Percentiles rank a stretch among this genome's conserved stretches.
Conservation (phyloP, 2,113 vertebrate genomes). For the Carassius auratus region DNA sequence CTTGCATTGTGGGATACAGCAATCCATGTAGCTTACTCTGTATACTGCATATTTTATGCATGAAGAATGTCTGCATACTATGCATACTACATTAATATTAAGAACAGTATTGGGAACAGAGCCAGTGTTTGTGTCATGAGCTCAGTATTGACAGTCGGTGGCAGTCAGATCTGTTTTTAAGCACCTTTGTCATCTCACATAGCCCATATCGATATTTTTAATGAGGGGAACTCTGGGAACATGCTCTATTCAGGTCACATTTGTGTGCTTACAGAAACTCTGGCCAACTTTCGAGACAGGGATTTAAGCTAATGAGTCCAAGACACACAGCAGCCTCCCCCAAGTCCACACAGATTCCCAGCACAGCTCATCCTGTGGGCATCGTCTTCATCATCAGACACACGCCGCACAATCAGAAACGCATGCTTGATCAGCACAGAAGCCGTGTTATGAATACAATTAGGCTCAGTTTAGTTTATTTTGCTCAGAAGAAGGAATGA, state of each 20-base stretch:
- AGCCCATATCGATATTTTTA: conserved; percentile 53
- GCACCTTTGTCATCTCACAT: conserved; percentile 28
- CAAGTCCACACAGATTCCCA: conserved; percentile 16
- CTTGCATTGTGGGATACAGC: neutral
- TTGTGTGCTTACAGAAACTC: conserved; percentile 61
- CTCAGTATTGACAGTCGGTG: neutral
- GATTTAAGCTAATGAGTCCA: conserved; percentile 63
- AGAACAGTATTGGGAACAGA: neutral
- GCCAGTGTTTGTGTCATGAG: neutral
- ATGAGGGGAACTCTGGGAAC: conserved; percentile 52
- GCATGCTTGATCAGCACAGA: neutral
- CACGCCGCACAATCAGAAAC: neutral
- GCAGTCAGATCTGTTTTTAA: neutral
- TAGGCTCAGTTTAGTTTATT: neutral
- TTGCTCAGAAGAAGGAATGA: neutral
- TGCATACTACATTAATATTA: neutral
- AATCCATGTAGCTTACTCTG: neutral
- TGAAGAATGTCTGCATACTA: neutral
- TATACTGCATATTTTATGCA: neutral
- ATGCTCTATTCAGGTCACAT: conserved; percentile 49
- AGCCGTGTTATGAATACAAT: conserved; percentile 6
- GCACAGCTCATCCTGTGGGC: no score
- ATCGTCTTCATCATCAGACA: no score
- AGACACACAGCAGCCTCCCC: conserved; percentile 53
- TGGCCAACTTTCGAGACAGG: conserved; percentile 46